Conservation (phyloP, 2,888 invertebrate species). For the Euplexia lucipara region DNA sequence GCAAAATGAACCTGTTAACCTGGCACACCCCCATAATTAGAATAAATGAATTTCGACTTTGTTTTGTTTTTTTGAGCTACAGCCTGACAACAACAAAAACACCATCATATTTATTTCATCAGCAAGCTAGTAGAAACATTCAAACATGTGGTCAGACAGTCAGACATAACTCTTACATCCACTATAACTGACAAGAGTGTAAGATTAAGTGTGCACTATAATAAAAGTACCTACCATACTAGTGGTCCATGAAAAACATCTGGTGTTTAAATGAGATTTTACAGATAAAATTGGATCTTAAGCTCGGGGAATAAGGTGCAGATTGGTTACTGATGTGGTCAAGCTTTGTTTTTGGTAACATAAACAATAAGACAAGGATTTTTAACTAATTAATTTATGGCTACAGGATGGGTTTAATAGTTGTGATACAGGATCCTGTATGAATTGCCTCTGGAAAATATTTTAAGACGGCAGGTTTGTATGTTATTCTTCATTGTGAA, state of each 20-base stretch:
- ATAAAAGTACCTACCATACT: slow-evolving; percentile 48
- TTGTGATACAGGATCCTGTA: slow-evolving; percentile 3
- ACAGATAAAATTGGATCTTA: slow-evolving; percentile 28
- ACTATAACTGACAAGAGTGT: slow-evolving; percentile 49
- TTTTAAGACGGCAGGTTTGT: background rate
- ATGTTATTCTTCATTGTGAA: no score
- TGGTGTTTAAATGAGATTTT: slow-evolving; percentile 25
- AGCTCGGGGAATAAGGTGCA: background rate
- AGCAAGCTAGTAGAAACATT: slow-evolving; percentile 20
- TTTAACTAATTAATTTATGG: slow-evolving; percentile 47
- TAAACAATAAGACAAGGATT: slow-evolving; percentile 54
- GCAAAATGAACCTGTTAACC: no score
- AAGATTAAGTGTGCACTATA: slow-evolving; percentile 48
- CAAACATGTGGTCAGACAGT: slow-evolving; percentile 48
- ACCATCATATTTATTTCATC: slow-evolving; percentile 17
- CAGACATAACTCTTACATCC: slow-evolving; percentile 44
- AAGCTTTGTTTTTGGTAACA: slow-evolving; percentile 26
- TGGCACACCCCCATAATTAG: no score
- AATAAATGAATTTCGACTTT: no score
- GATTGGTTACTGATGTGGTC: background rate
- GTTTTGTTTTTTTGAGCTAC: no score
- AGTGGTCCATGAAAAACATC: slow-evolving; percentile 52
- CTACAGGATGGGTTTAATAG: slow-evolving; percentile 26
- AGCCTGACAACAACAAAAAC: background rate
- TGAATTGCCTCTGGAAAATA: background rate